phyloP scores from a whole-genome alignment of 2,888 invertebrate species.

The Polydesmus complanatus region DNA sequence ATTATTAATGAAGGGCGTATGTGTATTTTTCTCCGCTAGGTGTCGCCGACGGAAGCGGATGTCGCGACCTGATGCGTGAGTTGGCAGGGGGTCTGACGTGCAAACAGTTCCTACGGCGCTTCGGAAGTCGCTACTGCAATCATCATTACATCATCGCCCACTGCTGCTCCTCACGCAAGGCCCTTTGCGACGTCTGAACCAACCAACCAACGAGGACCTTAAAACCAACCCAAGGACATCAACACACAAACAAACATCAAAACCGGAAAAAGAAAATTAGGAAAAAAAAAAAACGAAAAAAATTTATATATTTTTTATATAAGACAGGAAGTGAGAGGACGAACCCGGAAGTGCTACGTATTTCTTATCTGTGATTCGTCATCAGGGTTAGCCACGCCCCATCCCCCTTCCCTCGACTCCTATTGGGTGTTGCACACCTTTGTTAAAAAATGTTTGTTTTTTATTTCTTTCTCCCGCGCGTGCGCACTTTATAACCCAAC shows the following conservation, averaged over 20 bases:
- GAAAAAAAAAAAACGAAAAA: not conserved
- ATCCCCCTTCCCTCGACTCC: not conserved
- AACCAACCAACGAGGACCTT: not conserved
- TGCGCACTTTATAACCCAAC: not conserved
- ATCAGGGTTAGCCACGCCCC: too few species aligned
- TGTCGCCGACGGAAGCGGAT: not conserved
- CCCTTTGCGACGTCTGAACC: conserved; percentile 19
- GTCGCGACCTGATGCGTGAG: conserved; percentile 17
- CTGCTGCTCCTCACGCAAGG: conserved; percentile 34
- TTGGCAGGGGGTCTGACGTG: conserved; percentile 32
- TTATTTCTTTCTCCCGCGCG: not conserved
- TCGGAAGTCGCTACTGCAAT: conserved; percentile 36
- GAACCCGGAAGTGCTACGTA: too few species aligned
- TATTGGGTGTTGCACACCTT: not conserved
- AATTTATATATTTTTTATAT: too few species aligned
- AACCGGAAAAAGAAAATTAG: not conserved
- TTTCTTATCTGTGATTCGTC: too few species aligned
- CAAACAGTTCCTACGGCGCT: conserved; percentile 34
- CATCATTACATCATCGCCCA: conserved; percentile 36
- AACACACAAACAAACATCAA: not conserved
- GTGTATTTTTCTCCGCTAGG: not conserved
- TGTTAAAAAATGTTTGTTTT: too few species aligned
- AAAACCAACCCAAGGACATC: too few species aligned
- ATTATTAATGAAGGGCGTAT: not conserved
- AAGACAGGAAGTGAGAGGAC: too few species aligned